Percentiles rank a stretch among this genome's conserved stretches.
These are phyloP conservation scores for Sesia apiformis DNA, from an alignment of 2,888 invertebrate genomes.

Conservation along the genomic window DNA sequence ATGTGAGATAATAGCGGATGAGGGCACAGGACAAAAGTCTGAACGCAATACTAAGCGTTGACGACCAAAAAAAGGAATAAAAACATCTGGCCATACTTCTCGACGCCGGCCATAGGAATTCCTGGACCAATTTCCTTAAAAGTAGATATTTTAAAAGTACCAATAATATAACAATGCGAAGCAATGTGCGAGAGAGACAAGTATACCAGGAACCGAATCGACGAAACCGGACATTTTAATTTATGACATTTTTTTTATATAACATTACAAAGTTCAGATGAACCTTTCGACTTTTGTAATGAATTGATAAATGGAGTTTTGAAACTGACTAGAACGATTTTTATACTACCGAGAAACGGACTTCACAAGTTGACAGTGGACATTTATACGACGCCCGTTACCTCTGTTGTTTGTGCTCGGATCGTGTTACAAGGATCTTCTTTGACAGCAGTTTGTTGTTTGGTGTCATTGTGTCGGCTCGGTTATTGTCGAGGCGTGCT, in stretches of 20 bases:
- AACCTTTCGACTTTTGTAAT: conserved; percentile 67
- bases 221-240: conserved; percentile 65
- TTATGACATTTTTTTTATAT: conserved; percentile 65
- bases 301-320: conserved; percentile 65
- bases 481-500: conserved; percentile 45
- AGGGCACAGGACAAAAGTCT: conserved; percentile 63
- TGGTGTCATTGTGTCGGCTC: conserved; percentile 45
- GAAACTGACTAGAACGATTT: conserved; percentile 38
- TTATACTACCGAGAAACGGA: conserved; percentile 67
- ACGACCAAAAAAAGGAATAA: conserved; percentile 45
- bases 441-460: conserved; percentile 48
- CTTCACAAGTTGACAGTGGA: conserved; percentile 65
- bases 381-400: conserved; percentile 40
- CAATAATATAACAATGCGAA: conserved; percentile 56
- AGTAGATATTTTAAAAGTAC: conserved; percentile 66
- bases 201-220: conserved; percentile 29
- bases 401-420: conserved; percentile 46
- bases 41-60: conserved; percentile 54
- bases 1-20: conserved; percentile 61
- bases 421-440: conserved; percentile 51
- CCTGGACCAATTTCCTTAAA: conserved; percentile 49
- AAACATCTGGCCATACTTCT: conserved; percentile 55
- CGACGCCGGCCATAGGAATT: conserved; percentile 45
- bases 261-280: conserved; percentile 57
- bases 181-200: conserved; percentile 43